Base-by-base conservation (phyloP, 2,888 invertebrate species). In the Heliconius erato region DNA sequence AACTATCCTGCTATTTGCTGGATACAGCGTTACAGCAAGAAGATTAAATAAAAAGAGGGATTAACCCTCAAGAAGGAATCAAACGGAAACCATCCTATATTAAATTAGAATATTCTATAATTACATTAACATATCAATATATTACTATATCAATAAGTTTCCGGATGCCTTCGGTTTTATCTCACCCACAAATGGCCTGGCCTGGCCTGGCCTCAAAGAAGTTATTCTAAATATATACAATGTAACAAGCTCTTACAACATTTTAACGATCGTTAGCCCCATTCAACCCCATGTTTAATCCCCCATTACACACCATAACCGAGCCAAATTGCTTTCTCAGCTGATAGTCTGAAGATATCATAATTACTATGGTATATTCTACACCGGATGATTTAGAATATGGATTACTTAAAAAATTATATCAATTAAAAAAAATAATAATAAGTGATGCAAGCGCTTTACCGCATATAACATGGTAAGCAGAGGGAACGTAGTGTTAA, bases 241-340 rank as follows among this genome's bases (percentile, higher is more conserved):
- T 16, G 63, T 76, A 26, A 76, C 63, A 76, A 76, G 63, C 76
- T 63, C 76, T 78, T 78, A 68, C 68, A 68, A 78, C 68, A 68
- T 67, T 78, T 78, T 78, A 78, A 78, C 67, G 68, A 49, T 78
- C 49, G 78, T 68, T 78, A 78, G 49, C 78, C 44, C 78, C 78
- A 78, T 78, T 68, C 67, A 68, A 54, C 68, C 68, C 68, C 78
- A 78, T 78, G 78, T 68, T 78, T 76, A 78, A 68, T 67, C 49
- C 28, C 67, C 78, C 78, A 78, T 78, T 68, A 78, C 67, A 78
- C 49, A 7, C 78, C 44, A 78, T 78, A 78, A 44, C 68, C 78
- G 78, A 67, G 67, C 78, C 78, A 68, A 68, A 78, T 78, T 68
- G 49, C 76, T 63, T 76, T 78, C 49, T 78, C 78, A 78, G 49